phyloP scores from a whole-genome alignment of 2,888 invertebrate genomes.

The Agelastica alni region DNA sequence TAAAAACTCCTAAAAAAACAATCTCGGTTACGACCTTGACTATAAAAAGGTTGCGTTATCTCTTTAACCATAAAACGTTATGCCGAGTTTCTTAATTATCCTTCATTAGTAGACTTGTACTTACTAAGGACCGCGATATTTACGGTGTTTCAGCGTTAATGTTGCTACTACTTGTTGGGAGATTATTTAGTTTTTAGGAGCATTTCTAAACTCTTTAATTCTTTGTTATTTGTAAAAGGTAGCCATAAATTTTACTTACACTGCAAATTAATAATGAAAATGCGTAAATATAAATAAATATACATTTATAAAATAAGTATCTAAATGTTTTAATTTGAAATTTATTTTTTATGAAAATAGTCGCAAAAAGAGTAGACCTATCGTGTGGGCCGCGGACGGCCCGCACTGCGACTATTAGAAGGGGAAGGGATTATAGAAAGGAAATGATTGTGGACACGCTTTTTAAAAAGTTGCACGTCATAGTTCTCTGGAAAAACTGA shows the following conservation, averaged over 20 bases:
- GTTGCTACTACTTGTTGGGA: slow-evolving; percentile 8
- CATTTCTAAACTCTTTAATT: not conserved
- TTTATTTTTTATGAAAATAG: no score
- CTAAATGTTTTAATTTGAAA: no score
- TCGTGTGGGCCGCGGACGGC: no score
- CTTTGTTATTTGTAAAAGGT: not conserved
- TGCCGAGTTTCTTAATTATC: slow-evolving; percentile 19
- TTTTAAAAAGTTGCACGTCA: no score
- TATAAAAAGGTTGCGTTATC: slow-evolving; percentile 1
- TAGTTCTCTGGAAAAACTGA: no score
- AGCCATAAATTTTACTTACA: not conserved
- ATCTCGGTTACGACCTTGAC: not conserved
- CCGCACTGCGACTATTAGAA: no score
- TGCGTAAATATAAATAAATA: not conserved
- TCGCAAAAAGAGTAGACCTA: no score
- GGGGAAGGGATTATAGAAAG: no score
- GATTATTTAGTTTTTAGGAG: slow-evolving; percentile 15
- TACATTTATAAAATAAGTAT: not conserved
- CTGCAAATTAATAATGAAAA: not conserved
- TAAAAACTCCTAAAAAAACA: no score
- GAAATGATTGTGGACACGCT: no score
- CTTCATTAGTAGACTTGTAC: slow-evolving; percentile 17
- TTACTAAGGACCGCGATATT: slow-evolving; percentile 8
- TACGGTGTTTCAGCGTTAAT: slow-evolving; percentile 9
- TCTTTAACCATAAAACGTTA: slow-evolving; percentile 2